Conservation (phyloP, 1,140 invertebrate genomes). For the Theocolax elegans region DNA sequence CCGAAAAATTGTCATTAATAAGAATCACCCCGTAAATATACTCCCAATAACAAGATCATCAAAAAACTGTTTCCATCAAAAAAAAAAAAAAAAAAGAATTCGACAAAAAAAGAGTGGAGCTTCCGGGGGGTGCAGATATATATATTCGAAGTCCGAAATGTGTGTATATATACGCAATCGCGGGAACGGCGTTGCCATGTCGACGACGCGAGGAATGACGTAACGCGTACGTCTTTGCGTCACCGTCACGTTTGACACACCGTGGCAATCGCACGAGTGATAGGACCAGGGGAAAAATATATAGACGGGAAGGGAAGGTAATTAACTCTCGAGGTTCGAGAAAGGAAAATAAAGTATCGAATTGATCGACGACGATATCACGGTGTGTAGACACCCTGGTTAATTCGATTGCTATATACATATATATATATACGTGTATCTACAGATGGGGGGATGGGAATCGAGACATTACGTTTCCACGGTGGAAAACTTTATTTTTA, state of each 20-base stretch:
- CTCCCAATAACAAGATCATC: too few species aligned
- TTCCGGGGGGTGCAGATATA: not conserved
- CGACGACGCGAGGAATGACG: constrained; percentile 50
- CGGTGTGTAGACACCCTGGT: too few species aligned
- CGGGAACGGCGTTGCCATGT: constrained; percentile 50
- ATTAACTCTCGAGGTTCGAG: not conserved
- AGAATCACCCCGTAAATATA: too few species aligned
- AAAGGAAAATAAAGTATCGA: not conserved
- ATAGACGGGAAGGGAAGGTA: not conserved
- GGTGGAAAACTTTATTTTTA: too few species aligned
- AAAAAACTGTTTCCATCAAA: too few species aligned
- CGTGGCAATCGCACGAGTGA: not conserved
- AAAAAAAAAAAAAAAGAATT: too few species aligned
- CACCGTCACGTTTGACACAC: constrained; percentile 41
- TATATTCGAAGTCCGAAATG: not conserved
- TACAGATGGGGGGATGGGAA: too few species aligned
- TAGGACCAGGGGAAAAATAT: not conserved
- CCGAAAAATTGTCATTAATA: too few species aligned
- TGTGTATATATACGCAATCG: constrained; percentile 20
- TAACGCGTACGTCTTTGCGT: constrained; percentile 54
- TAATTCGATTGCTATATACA: too few species aligned
- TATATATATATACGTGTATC: too few species aligned
- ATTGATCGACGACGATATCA: not conserved
- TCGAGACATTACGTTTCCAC: too few species aligned
- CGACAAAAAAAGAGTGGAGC: not conserved